Evolutionary conservation across 1,140 invertebrate genomes (phyloP).

Genomic region (Maniola jurtina): DNA sequence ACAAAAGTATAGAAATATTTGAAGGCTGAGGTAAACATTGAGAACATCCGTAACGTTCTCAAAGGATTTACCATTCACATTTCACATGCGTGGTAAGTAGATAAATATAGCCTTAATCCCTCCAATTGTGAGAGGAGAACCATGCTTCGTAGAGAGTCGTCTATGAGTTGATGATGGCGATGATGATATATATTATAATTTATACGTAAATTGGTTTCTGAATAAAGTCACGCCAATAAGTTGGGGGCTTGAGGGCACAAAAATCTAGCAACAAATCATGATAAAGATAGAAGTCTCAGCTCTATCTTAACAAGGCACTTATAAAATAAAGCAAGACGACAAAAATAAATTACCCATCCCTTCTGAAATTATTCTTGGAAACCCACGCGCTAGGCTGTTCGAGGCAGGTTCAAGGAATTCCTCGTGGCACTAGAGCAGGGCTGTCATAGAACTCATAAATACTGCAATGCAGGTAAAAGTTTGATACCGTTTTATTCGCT

Average conservation of each 20-base stretch:
- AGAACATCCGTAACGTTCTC: no score
- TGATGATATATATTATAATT: no score
- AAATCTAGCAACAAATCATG: slow-evolving; percentile 19
- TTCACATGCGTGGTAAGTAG: no score
- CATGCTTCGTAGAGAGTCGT: no score
- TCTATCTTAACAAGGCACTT: slow-evolving; percentile 31
- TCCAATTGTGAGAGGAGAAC: no score
- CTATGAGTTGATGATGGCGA: no score
- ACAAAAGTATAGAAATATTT: no score
- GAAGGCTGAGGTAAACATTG: no score
- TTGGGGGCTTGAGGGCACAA: not conserved
- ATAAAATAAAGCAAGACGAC: slow-evolving; percentile 30
- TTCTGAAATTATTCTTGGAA: slow-evolving; percentile 27
- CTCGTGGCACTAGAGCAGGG: slow-evolving; percentile 16
- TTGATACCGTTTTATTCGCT: not conserved
- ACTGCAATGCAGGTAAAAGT: slow-evolving; percentile 2
- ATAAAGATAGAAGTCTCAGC: slow-evolving; percentile 17
- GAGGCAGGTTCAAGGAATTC: slow-evolving; percentile 30
- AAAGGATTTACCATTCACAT: no score
- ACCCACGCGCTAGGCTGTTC: slow-evolving; percentile 24
- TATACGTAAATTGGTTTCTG: not conserved
- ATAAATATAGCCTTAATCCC: no score
- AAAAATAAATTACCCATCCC: slow-evolving; percentile 30
- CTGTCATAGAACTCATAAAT: slow-evolving; percentile 3
- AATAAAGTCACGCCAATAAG: not conserved